A percentile compares a stretch with the other conserved stretches of the same genome.
Evolutionary conservation across 2,888 invertebrate species (phyloP).

Genomic region (Andrena marginata): DNA sequence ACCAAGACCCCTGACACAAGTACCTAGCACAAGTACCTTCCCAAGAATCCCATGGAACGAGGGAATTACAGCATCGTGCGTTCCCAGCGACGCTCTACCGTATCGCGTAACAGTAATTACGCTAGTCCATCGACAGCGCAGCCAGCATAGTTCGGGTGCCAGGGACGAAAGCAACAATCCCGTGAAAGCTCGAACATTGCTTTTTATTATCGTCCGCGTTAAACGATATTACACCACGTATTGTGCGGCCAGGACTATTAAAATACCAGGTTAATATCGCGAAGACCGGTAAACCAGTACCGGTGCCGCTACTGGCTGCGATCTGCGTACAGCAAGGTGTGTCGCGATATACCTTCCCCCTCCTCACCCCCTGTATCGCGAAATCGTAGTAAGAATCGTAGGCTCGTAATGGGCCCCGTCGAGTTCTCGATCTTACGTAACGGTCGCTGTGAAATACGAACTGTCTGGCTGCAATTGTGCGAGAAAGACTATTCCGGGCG

Average conservation of each 20-base stretch:
- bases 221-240: slow-evolving; percentile 48
- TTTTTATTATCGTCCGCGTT: slow-evolving; percentile 58
- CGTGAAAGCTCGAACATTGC: slow-evolving; percentile 49
- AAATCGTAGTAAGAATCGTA: slow-evolving; percentile 55
- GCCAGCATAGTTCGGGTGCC: slow-evolving; percentile 36
- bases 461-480: slow-evolving; percentile 6
- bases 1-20: background rate
- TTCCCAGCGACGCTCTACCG: slow-evolving; percentile 22
- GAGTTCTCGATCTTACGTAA: slow-evolving; percentile 25
- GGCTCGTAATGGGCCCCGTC: slow-evolving; percentile 16
- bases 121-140: background rate
- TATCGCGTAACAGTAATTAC: slow-evolving; percentile 34
- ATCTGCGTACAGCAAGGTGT: slow-evolving; percentile 53
- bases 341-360: slow-evolving; percentile 32
- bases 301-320: slow-evolving; percentile 50
- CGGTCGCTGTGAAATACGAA: background rate
- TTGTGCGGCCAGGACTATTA: slow-evolving; percentile 60
- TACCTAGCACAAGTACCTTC: background rate
- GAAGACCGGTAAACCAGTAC: slow-evolving; percentile 55
- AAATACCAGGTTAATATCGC: slow-evolving; percentile 75
- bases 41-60: background rate
- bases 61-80: background rate
- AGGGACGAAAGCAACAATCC: slow-evolving; percentile 30
- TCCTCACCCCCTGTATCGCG: slow-evolving; percentile 11
- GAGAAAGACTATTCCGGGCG: background rate